Evolutionary conservation across 2,797 vertebrate species (phyloP), one percentile per base, ranked within the genome.

Genomic region (Sphaeramia orbicularis): DNA sequence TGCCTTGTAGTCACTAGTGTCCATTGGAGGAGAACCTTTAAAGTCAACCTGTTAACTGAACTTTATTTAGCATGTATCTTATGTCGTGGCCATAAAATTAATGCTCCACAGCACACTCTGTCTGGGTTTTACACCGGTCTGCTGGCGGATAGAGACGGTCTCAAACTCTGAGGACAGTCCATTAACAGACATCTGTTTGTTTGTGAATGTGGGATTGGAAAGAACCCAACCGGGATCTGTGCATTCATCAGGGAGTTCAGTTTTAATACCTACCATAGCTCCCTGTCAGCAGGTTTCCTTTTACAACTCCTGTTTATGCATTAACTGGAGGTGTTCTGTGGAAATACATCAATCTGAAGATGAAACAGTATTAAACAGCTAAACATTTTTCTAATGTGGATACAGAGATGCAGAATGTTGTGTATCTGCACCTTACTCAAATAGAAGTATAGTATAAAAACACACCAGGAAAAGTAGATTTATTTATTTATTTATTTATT

Each of bases 1-100:
- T 21, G n/a, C 48, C 41, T 56, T 70, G 44, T 37, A 47, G 62
- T 64, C 61, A 53, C 54, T 44, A 12, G 16, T 36, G 41, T 49
- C 55, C 27, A 11, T 63, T 56, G 35, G 49, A 71, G 64, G 36
- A 65, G 64, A 77, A 50, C 56, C 65, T 74, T 57, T 71, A 57
- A 67, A 71, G 42, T 78, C 74, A 60, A 65, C 71, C 69, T 50
- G 44, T 67, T 54, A 73, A 52, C 49, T 63, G 36, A 38, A 18
- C 78, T 74, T 70, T 48, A 36, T 58, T 76, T 47, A 44, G 47
- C 52, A 19, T 48, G 50, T 69, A 24, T 6, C 12, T 47, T 47
- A 62, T 42, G 50, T 43, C 8, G n/a, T 47, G 18, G 65, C 64
- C 63, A 50, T 85, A 77, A 77, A 81, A 52, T 64, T 41, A 70